Evolutionary conservation across 2,113 vertebrate species (phyloP), one percentile per base, ranked within the genome.

Genomic region (Nothobranchius furzeri): DNA sequence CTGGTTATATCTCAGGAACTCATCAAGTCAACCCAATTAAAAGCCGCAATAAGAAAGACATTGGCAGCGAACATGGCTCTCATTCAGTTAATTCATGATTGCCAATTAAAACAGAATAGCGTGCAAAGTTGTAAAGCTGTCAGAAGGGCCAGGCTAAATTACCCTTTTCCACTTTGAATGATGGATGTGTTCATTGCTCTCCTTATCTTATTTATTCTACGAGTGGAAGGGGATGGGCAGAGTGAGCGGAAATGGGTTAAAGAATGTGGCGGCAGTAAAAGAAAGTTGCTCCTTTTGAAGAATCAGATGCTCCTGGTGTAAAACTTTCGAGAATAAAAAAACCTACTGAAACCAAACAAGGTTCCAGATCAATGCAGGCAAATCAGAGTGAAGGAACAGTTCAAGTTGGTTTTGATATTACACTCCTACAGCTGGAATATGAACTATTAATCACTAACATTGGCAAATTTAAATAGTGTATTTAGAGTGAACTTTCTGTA

Each of bases 11-110:
- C 91, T 86, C 81, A 85, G 85, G 85, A 87, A 90, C 88, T 89
- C 89, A 92, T 92, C 92, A 92, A 91, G 89, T 89, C 86, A 85
- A 88, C 82, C 92, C 91, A 92, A 93, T 93, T 93, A 93, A 90
- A 92, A 88, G 88, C 88, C 69, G 88, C 84, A 78, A 87, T 84
- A 85, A 88, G 81, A 73, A 81, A 85, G 87, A 87, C 87, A 84
- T 86, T 75, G 76, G 84, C 85, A 78, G 72, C 60, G 79, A 84
- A 79, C 84, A 60, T 81, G 78, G 85, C 87, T 87, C 90, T 88
- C 87, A 76, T 91, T 92, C 89, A 85, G 82, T 88, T 93, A 92
- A 93, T 92, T 92, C 90, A 92, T 91, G 89, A 92, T 91, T 93
- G 92, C 89, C 91, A 93, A 93, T 92, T 92, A 92, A 91, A 93